A percentile compares a stretch with the other conserved stretches of the same genome.
These are phyloP conservation scores for Pteronotus mesoamericanus DNA, from an alignment of 2,797 vertebrate genomes.

Conservation along the genomic window DNA sequence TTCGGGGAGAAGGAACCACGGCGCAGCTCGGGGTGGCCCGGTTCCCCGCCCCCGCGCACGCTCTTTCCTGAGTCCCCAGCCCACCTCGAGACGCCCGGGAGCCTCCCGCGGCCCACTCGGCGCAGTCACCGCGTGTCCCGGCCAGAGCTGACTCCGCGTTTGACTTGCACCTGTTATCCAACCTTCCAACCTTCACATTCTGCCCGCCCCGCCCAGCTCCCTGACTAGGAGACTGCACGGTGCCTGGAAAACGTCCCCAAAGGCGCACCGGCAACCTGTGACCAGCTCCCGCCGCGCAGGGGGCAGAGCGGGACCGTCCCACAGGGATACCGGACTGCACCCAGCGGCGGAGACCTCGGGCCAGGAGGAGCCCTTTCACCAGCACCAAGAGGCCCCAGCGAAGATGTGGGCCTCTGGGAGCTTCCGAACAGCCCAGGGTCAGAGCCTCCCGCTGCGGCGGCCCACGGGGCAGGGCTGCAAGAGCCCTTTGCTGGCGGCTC, in stretches of 20 bases:
- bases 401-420: background rate
- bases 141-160: background rate
- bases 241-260: no score
- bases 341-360: background rate
- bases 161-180: background rate
- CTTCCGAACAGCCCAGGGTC: background rate
- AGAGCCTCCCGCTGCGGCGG: background rate
- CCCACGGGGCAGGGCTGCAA: no score
- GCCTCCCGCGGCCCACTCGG: background rate
- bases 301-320: background rate
- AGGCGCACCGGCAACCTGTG: accelerated
- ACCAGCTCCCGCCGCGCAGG: no score
- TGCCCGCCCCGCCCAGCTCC: background rate
- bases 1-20: background rate
- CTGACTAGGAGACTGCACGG: background rate
- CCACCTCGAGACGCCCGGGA: background rate
- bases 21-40: accelerated
- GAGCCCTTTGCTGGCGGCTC: background rate
- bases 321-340: accelerated
- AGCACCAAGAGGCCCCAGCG: accelerated
- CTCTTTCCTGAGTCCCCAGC: background rate
- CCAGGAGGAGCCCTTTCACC: background rate
- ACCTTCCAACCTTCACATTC: background rate
- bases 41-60: accelerated
- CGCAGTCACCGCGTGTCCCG: background rate